A percentile compares a stretch with the other conserved stretches of the same genome.
phyloP scores from a whole-genome alignment of 2,888 invertebrate species.

The Pammene fasciana region DNA sequence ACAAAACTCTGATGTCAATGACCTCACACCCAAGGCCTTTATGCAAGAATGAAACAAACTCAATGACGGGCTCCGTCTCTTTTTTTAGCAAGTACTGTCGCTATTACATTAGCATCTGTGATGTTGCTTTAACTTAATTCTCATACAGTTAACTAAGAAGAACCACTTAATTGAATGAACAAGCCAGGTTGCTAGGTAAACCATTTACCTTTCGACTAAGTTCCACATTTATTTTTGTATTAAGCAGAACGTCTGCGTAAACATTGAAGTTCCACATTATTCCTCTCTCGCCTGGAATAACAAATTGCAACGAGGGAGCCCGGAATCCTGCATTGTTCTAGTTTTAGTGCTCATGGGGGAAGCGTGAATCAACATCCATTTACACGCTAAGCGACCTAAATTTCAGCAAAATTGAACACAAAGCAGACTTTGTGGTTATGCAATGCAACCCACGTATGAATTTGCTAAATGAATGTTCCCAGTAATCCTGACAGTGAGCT shows the following conservation, averaged over 20 bases:
- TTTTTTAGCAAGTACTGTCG: neutral
- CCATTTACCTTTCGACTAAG: too few relatives aligned
- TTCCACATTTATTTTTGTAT: too few relatives aligned
- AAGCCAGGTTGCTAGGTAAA: neutral
- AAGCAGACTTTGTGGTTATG: slow-evolving; percentile 32
- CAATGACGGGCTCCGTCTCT: neutral
- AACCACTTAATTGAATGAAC: slow-evolving; percentile 1
- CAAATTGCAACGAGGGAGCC: slow-evolving; percentile 16
- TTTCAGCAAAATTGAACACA: slow-evolving; percentile 55
- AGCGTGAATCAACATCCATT: slow-evolving; percentile 60
- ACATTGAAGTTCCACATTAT: slow-evolving; percentile 2
- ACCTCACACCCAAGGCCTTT: neutral
- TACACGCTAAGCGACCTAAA: slow-evolving; percentile 61
- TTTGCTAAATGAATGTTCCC: slow-evolving; percentile 61
- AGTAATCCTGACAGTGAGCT: neutral
- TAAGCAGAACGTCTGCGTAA: neutral
- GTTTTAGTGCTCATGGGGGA: slow-evolving; percentile 46
- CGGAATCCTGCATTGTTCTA: slow-evolving; percentile 13
- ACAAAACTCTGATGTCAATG: neutral
- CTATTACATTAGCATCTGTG: too few relatives aligned
- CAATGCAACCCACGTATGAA: slow-evolving; percentile 53
- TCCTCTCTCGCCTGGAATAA: slow-evolving; percentile 8
- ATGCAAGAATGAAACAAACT: neutral
- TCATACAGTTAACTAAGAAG: too few relatives aligned
- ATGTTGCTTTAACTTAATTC: too few relatives aligned